Conservation (phyloP, 2,888 invertebrate genomes). For the Dynastes hyllus region DNA sequence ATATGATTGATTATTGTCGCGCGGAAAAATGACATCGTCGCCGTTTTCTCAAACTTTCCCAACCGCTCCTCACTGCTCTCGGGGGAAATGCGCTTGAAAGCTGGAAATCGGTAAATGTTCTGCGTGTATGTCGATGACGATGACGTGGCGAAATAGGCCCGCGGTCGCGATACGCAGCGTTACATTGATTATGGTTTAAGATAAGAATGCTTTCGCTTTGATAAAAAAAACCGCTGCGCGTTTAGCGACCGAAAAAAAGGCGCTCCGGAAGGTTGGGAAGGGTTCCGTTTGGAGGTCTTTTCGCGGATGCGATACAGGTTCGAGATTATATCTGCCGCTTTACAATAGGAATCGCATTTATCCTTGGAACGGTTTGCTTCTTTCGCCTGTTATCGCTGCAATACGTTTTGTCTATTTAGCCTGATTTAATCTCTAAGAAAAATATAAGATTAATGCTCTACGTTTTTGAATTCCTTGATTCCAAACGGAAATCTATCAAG, state of each 20-base stretch:
- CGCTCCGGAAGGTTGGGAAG: too few relatives aligned
- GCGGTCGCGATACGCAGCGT: neutral
- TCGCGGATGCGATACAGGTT: neutral
- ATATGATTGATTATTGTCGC: constrained; percentile 37
- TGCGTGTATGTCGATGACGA: neutral
- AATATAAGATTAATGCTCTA: too few relatives aligned
- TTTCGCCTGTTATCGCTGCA: too few relatives aligned
- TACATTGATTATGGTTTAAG: constrained; percentile 18
- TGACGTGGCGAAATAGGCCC: neutral
- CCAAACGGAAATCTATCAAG: too few relatives aligned
- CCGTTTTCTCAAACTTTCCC: neutral
- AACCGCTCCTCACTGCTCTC: neutral
- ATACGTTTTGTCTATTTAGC: too few relatives aligned
- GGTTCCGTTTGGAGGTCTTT: neutral
- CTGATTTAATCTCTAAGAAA: too few relatives aligned
- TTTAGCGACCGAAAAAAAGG: neutral
- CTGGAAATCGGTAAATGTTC: neutral
- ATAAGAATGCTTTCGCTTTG: neutral
- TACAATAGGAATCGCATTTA: neutral
- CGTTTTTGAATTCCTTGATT: too few relatives aligned
- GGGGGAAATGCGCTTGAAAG: neutral
- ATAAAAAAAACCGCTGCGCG: neutral
- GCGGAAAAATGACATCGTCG: constrained; percentile 13
- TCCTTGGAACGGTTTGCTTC: neutral
- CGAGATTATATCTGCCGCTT: neutral